phyloP scores from a whole-genome alignment of 2,888 invertebrate species.

The Cryptocephalus moraei region DNA sequence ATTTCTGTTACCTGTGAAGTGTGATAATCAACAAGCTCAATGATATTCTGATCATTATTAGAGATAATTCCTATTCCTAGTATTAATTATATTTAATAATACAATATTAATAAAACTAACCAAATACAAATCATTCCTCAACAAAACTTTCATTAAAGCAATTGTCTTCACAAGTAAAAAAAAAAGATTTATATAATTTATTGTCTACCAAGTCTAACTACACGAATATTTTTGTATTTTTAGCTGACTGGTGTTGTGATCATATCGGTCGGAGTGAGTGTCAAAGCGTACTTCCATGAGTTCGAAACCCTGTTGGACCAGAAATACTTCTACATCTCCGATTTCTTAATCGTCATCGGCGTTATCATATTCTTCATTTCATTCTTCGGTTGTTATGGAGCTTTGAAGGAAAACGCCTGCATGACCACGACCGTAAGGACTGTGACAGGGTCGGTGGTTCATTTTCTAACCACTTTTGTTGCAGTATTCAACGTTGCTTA shows the following conservation, averaged over 20 bases:
- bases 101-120: too few species aligned
- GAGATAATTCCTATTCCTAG: too few species aligned
- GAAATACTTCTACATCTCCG: slow-evolving; percentile 73
- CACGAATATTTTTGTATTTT: slow-evolving; percentile 19
- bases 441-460: not conserved
- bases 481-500: slow-evolving; percentile 65
- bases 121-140: too few species aligned
- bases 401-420: slow-evolving; percentile 86
- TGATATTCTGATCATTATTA: too few species aligned
- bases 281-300: slow-evolving; percentile 60
- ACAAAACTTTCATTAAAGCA: too few species aligned
- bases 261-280: slow-evolving; percentile 70
- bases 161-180: too few species aligned
- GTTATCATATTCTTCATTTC: slow-evolving; percentile 80
- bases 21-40: too few species aligned
- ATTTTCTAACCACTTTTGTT: slow-evolving; percentile 13
- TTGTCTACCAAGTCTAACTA: too few species aligned
- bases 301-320: slow-evolving; percentile 72
- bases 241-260: slow-evolving; percentile 81
- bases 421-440: slow-evolving; percentile 79
- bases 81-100: too few species aligned
- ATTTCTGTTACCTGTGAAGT: too few species aligned
- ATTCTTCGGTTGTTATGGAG: slow-evolving; percentile 94
- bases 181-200: too few species aligned
- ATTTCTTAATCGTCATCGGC: slow-evolving; percentile 77